phyloP scores from a whole-genome alignment of 2,113 vertebrate genomes.

The Takifugu flavidus region DNA sequence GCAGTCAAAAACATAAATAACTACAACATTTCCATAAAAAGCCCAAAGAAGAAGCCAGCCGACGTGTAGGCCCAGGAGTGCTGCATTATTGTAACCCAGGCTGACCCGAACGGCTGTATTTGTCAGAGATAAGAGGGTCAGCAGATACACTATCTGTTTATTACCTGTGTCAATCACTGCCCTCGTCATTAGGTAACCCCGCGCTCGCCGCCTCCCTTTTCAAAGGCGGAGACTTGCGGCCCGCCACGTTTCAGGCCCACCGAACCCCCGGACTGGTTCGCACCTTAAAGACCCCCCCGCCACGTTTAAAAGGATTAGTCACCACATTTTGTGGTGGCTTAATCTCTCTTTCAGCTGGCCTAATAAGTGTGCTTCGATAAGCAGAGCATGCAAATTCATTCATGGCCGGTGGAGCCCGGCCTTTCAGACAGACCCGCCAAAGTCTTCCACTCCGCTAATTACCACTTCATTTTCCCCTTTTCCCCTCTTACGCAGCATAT shows the following conservation, averaged over 20 bases:
- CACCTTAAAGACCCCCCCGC: conserved; percentile 76
- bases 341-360: conserved; percentile 82
- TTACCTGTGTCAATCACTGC: conserved; percentile 62
- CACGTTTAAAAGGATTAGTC: conserved; percentile 84
- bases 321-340: conserved; percentile 80
- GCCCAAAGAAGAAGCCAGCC: conserved; percentile 8
- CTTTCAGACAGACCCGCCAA: conserved; percentile 71
- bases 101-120: conserved; percentile 50
- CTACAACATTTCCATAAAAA: conserved; percentile 4
- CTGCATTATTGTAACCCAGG: conserved; percentile 31
- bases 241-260: conserved; percentile 42
- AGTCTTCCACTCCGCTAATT: conserved; percentile 80
- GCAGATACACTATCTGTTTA: conserved; percentile 64
- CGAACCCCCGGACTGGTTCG: conserved; percentile 56
- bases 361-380: conserved; percentile 81
- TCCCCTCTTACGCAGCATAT: conserved; percentile 73
- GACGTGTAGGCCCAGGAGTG: conserved; percentile 38
- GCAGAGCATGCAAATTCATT: conserved; percentile 83
- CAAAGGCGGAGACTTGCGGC: conserved; percentile 22
- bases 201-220: conserved; percentile 20
- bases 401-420: conserved; percentile 73
- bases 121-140: conserved; percentile 62
- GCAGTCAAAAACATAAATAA: conserved; percentile 74
- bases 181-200: conserved; percentile 50
- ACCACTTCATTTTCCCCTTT: conserved; percentile 78